Conservation (phyloP, 2,113 vertebrate genomes). For the Platichthys flesus region DNA sequence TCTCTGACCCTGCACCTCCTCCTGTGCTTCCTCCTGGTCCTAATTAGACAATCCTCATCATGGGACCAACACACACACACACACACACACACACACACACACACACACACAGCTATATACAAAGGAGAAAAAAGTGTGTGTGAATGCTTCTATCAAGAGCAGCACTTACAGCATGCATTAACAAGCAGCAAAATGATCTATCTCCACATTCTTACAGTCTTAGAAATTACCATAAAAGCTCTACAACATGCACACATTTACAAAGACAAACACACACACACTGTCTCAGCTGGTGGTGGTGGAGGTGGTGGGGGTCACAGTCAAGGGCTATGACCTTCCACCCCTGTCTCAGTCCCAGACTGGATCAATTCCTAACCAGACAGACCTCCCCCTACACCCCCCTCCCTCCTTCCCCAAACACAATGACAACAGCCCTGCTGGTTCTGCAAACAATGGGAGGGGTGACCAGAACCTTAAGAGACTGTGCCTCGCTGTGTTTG, state of each 20-base stretch:
- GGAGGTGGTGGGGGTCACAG: slow-evolving; percentile 49
- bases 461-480: slow-evolving; percentile 32
- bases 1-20: slow-evolving; percentile 71
- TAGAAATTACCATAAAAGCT: background rate
- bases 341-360: slow-evolving; percentile 77
- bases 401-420: slow-evolving; percentile 48
- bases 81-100: slow-evolving; percentile 19
- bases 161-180: no score
- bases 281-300: slow-evolving; percentile 7
- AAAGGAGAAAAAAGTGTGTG: background rate
- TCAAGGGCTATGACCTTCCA: slow-evolving; percentile 73
- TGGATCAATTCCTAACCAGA: slow-evolving; percentile 82
- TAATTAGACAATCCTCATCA: slow-evolving; percentile 75
- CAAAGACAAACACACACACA: slow-evolving; percentile 1
- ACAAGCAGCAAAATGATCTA: background rate
- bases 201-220: background rate
- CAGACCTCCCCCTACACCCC: slow-evolving; percentile 43
- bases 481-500: slow-evolving; percentile 21
- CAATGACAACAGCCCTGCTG: slow-evolving; percentile 67
- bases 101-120: slow-evolving; percentile 12
- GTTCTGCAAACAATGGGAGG: slow-evolving; percentile 57
- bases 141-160: background rate
- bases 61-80: slow-evolving; percentile 38
- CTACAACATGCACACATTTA: background rate
- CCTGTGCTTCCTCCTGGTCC: slow-evolving; percentile 62